Conservation (phyloP, 2,888 invertebrate genomes). For the Cheiracanthium punctorium region DNA sequence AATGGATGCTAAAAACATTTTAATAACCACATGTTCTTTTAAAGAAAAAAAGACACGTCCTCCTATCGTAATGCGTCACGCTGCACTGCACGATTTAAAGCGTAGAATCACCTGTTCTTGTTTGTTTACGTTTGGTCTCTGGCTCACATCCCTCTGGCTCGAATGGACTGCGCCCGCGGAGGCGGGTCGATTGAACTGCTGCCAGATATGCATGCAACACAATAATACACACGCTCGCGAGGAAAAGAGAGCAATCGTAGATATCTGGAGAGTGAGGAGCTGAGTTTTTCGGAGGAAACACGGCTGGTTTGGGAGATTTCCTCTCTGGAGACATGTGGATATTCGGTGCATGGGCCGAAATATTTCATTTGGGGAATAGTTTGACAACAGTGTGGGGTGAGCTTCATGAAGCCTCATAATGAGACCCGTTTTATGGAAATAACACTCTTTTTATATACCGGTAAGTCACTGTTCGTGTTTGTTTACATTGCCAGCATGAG, state of each 20-base stretch:
- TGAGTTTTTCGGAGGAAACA: not conserved
- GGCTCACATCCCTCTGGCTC: conserved; percentile 23
- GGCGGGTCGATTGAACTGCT: conserved; percentile 57
- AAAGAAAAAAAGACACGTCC: not conserved
- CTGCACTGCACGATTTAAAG: not conserved
- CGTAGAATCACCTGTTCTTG: conserved; percentile 61
- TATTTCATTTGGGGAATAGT: not conserved
- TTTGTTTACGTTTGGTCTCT: conserved; percentile 55
- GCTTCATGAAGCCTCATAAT: not conserved
- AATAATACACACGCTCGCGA: not conserved
- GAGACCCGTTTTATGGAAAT: not conserved
- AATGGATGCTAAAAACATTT: not conserved
- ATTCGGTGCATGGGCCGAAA: not conserved
- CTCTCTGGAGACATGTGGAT: conserved; percentile 31
- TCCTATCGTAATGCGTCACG: not conserved
- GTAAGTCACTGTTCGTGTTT: not conserved
- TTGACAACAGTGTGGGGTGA: not conserved
- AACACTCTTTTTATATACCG: not conserved
- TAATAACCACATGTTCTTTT: not conserved
- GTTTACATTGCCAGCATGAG: too few species aligned
- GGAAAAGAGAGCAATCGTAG: not conserved
- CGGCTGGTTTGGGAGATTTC: conserved; percentile 12
- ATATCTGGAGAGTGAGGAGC: not conserved
- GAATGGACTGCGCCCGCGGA: conserved; percentile 41
- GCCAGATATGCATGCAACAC: conserved; percentile 32